Evolutionary conservation across 2,888 invertebrate species (phyloP), one percentile per base, ranked within the genome.

Genomic region (Nysson spinosus): DNA sequence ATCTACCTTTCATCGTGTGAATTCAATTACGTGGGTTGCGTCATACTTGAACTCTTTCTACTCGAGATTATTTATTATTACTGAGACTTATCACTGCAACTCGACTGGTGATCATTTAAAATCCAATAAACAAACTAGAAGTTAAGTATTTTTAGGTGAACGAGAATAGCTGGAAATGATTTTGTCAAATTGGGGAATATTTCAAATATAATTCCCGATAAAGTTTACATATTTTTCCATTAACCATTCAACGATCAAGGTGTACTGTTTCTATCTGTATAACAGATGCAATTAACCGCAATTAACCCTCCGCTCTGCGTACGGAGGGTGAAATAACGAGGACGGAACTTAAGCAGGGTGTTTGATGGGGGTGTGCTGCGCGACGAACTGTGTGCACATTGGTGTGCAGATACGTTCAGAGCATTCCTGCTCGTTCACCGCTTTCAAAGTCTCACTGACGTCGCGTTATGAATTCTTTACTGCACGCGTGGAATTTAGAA

Each of bases 361-460:
- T 20, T 42, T 20, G 51, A 51, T 49, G 16, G 19, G 37, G 40
- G 16, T 28, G 6, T 28, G 11, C 22, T 58, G 66, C 39, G 44
- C 66, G 65, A 12, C 58, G 26, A 44, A 24, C 49, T 67, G 66
- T 65, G 65, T 67, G 65, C 66, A 67, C 66, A 65, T 66, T 30
- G 65, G 40, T 56, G 34, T 32, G 43, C 26, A 47, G 14, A 16
- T 30, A 34, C 43, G 66, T 67, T 67, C 39, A 57, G 47, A 57
- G 58, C 57, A 64, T 52, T 43, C 37, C 52, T 49, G 47, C 47
- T 47, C 44, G 32, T 42, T 46, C 22, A 49, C 12, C 26, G 34
- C 12, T 43, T 26, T 22, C 49, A 22, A 12, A 44, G 24, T 49
- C 49, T 32, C 42, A 58, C 40, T 9, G 35, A 44, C 3, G 34